Evolutionary conservation across 2,113 vertebrate species (phyloP).

Genomic region (Caranx melampygus): DNA sequence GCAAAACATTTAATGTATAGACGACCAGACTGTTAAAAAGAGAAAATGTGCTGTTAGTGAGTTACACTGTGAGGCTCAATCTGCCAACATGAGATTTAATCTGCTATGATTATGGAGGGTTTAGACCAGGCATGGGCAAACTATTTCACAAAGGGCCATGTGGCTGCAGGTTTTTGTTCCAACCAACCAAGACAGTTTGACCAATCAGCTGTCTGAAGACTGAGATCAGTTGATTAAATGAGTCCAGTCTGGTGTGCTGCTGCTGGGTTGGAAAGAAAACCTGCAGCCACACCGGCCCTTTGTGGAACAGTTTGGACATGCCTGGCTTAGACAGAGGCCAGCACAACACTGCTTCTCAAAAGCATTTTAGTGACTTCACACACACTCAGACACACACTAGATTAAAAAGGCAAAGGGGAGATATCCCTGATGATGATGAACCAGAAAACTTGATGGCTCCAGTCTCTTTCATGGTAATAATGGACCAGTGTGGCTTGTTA

Average conservation of each 20-base stretch:
- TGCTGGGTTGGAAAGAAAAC: too few relatives aligned
- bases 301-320: too few relatives aligned
- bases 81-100: background rate
- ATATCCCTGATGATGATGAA: constrained; percentile 50
- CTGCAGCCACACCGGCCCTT: too few relatives aligned
- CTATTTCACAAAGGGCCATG: too few relatives aligned
- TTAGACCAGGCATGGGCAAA: background rate
- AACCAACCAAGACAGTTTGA: too few relatives aligned
- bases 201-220: too few relatives aligned
- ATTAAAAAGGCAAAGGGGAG: background rate
- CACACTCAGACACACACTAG: background rate
- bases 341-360: background rate
- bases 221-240: too few relatives aligned
- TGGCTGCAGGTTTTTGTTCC: too few relatives aligned
- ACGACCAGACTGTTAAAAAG: background rate
- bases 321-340: background rate
- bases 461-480: constrained; percentile 17
- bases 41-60: background rate
- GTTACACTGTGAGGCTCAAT: background rate
- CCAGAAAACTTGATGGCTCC: constrained; percentile 30
- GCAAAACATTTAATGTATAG: background rate
- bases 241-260: too few relatives aligned
- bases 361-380: constrained; percentile 1
- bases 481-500: constrained; percentile 44
- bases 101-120: background rate